Evolutionary conservation across 1,140 invertebrate genomes (phyloP).

Genomic region (Drosophila serrata): DNA sequence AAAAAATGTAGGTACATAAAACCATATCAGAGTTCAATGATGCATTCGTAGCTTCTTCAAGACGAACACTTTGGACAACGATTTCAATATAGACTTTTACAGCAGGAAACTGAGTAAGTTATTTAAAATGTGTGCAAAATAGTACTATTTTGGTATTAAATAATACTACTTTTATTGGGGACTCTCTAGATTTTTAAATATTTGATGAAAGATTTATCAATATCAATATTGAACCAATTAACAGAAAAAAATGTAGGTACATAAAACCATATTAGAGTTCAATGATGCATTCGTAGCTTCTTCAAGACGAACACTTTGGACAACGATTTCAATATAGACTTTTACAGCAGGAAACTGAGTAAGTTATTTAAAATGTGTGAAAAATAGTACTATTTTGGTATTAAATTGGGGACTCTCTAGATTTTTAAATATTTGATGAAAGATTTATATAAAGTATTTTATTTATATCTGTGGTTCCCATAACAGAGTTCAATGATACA

Average conservation of each 20-base stretch:
- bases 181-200: no score
- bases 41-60: neutral
- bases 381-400: neutral
- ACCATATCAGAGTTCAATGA: neutral
- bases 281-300: neutral
- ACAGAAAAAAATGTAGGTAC: neutral
- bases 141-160: neutral
- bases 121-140: neutral
- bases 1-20: no score
- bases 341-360: neutral
- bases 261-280: neutral
- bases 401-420: neutral
- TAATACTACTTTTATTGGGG: neutral
- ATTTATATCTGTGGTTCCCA: neutral
- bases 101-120: neutral
- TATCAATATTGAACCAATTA: conserved; percentile 4
- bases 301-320: no score
- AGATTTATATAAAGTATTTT: neutral
- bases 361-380: neutral
- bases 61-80: no score
- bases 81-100: neutral
- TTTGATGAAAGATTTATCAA: no score
- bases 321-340: neutral
- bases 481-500: no score
- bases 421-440: no score